Percentiles rank a stretch among this genome's conserved stretches.
phyloP scores from a whole-genome alignment of 2,797 vertebrate species.

The Amazona finschi region DNA sequence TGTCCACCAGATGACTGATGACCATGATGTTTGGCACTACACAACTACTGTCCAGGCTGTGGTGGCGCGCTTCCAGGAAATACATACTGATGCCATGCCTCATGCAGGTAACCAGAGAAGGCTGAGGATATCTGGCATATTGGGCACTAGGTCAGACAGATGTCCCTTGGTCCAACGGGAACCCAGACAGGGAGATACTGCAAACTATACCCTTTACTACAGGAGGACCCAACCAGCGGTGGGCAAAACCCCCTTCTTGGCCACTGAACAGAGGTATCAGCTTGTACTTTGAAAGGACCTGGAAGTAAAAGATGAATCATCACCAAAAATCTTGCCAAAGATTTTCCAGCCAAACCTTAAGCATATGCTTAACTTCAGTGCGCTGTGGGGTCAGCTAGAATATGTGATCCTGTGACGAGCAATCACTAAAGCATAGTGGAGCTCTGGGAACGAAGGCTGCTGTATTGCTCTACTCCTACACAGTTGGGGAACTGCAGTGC shows the following conservation, averaged over 20 bases:
- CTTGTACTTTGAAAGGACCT: background rate
- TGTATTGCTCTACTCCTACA: background rate
- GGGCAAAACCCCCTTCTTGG: background rate
- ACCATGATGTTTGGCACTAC: background rate
- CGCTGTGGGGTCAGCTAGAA: background rate
- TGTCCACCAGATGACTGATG: background rate
- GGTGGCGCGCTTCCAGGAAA: background rate
- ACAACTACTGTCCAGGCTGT: background rate
- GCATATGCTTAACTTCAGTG: background rate
- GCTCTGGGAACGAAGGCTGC: background rate
- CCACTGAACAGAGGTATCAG: background rate
- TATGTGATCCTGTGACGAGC: background rate
- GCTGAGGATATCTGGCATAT: background rate
- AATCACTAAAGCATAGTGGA: background rate
- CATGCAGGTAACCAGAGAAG: background rate
- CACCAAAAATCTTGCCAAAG: background rate
- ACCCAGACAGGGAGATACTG: background rate
- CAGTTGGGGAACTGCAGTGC: background rate
- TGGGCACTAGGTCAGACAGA: background rate
- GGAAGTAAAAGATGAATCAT: background rate
- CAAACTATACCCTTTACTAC: background rate
- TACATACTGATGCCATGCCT: background rate
- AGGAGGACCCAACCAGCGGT: background rate
- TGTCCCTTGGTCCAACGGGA: background rate
- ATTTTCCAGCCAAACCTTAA: background rate